Evolutionary conservation across 1,140 invertebrate genomes (phyloP).

Genomic region (Teleogryllus occipitalis): DNA sequence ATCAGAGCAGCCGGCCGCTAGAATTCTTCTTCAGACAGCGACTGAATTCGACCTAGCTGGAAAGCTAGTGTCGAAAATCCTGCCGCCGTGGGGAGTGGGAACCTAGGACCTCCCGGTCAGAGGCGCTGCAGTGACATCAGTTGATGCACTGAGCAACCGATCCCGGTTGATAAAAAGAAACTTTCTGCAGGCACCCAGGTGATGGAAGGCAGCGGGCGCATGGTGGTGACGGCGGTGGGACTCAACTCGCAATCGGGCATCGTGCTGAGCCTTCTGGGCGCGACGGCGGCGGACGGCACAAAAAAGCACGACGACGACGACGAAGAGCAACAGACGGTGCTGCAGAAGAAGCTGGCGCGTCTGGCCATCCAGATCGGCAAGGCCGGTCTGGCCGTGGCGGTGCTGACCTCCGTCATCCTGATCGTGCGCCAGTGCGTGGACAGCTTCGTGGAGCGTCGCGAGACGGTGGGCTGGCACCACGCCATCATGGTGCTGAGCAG

Average conservation of each 20-base stretch:
- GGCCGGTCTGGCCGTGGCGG: slow-evolving; percentile 84
- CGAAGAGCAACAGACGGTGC: slow-evolving; percentile 32
- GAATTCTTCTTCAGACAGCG: no score
- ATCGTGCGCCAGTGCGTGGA: slow-evolving; percentile 89
- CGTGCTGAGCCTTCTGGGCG: slow-evolving; percentile 52
- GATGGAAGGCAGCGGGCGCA: slow-evolving; percentile 58
- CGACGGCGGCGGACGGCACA: slow-evolving; percentile 38
- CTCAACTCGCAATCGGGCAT: slow-evolving; percentile 58
- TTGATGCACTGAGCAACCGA: no score
- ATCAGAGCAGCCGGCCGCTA: no score
- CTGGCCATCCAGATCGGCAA: slow-evolving; percentile 28
- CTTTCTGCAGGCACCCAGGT: slow-evolving; percentile 48
- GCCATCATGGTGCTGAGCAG: slow-evolving; percentile 89
- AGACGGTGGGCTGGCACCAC: slow-evolving; percentile 68
- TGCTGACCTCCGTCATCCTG: slow-evolving; percentile 92
- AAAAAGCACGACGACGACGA: neutral
- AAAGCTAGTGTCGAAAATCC: no score
- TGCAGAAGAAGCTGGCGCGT: slow-evolving; percentile 57
- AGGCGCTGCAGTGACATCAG: no score
- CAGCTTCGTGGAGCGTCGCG: slow-evolving; percentile 72
- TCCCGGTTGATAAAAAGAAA: no score
- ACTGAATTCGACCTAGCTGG: no score
- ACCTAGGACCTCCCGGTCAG: no score
- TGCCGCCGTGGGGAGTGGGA: no score
- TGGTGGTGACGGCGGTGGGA: slow-evolving; percentile 57